Evolutionary conservation across 2,888 invertebrate species (phyloP).

Genomic region (Trissolcus brochymenae): DNA sequence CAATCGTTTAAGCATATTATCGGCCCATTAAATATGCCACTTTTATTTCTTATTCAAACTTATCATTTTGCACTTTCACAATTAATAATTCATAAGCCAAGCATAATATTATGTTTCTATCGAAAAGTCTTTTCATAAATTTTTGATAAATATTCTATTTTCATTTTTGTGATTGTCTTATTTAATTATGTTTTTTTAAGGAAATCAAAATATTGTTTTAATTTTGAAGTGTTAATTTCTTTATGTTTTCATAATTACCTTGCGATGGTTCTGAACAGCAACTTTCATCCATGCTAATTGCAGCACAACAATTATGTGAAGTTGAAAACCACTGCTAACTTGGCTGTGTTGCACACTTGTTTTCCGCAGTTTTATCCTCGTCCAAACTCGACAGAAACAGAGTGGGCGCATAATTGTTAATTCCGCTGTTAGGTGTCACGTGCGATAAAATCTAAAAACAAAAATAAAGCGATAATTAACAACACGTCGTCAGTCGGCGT

Average conservation of each 20-base stretch:
- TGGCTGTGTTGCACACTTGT: slow-evolving; percentile 16
- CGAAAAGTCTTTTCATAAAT: too few relatives aligned
- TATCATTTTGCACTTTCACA: not conserved
- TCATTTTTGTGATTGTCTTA: too few relatives aligned
- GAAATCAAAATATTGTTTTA: too few relatives aligned
- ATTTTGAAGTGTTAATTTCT: too few relatives aligned
- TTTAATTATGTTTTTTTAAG: too few relatives aligned
- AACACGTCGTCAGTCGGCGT: not conserved
- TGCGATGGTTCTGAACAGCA: too few relatives aligned
- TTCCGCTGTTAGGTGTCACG: slow-evolving; percentile 18
- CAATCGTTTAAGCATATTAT: slow-evolving; percentile 58
- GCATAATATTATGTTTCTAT: too few relatives aligned
- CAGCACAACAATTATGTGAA: not conserved
- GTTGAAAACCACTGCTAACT: slow-evolving; percentile 4
- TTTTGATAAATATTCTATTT: too few relatives aligned
- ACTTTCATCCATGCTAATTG: slow-evolving; percentile 3
- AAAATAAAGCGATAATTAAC: slow-evolving; percentile 23
- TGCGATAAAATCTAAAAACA: slow-evolving; percentile 27
- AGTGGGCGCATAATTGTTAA: slow-evolving; percentile 37
- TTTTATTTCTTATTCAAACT: slow-evolving; percentile 36
- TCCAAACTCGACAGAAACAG: slow-evolving; percentile 18
- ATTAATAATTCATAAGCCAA: too few relatives aligned
- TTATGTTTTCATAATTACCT: too few relatives aligned
- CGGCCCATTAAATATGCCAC: slow-evolving; percentile 47
- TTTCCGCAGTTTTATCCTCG: slow-evolving; percentile 22